Evolutionary conservation across 2,888 invertebrate genomes (phyloP).

Genomic region (Philaethria dido): DNA sequence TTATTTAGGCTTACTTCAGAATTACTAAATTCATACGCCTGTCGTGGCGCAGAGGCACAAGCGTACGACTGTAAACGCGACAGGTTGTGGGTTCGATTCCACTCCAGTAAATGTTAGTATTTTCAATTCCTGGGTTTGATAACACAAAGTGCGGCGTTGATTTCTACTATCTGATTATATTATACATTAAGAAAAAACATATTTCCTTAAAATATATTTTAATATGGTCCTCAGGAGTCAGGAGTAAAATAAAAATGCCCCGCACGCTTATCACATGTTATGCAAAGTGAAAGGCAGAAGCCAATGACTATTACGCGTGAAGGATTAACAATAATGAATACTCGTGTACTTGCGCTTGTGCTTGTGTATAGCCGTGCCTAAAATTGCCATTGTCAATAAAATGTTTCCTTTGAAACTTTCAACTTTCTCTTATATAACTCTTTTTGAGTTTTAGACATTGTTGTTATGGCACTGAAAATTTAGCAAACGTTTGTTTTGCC

Average conservation of each 20-base stretch:
- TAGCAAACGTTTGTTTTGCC: no score
- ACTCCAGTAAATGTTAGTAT: no score
- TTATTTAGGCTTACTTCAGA: no score
- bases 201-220: background rate
- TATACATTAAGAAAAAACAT: no score
- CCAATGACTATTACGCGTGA: slow-evolving; percentile 34
- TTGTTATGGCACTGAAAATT: background rate
- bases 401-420: slow-evolving; percentile 27
- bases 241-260: slow-evolving; percentile 23
- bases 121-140: no score
- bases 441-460: background rate
- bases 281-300: slow-evolving; percentile 39
- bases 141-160: no score
- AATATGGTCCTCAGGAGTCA: background rate
- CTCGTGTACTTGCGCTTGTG: background rate
- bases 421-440: slow-evolving; percentile 16
- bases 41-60: no score
- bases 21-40: no score
- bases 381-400: slow-evolving; percentile 34
- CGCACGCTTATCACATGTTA: slow-evolving; percentile 32
- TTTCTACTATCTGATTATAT: no score
- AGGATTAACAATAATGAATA: slow-evolving; percentile 20
- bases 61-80: no score
- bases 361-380: slow-evolving; percentile 18
- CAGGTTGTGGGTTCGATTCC: no score